phyloP scores from a whole-genome alignment of 2,888 invertebrate species.

The Operophtera brumata region DNA sequence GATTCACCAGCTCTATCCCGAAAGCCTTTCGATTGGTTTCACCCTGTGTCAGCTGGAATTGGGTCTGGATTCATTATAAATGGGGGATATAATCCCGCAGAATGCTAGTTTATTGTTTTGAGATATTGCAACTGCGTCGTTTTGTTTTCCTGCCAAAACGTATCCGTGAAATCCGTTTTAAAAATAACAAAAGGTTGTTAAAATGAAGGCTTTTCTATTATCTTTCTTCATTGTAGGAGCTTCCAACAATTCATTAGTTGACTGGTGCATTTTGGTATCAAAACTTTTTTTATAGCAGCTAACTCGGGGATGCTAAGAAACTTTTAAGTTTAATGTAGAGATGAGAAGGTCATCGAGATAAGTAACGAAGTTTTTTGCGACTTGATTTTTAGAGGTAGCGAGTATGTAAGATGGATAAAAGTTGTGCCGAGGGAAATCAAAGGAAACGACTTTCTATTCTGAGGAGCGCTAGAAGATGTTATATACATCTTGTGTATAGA shows the following conservation, averaged over 20 bases:
- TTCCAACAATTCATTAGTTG: conserved; percentile 17
- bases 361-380: conserved; percentile 37
- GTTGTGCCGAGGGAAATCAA: conserved; percentile 45
- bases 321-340: conserved; percentile 27
- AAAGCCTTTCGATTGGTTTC: conserved; percentile 47
- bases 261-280: conserved; percentile 27
- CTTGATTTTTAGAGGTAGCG: conserved; percentile 33
- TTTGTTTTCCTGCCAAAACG: not conserved
- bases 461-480: conserved; percentile 17
- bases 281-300: conserved; percentile 27
- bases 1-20: conserved; percentile 39
- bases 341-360: conserved; percentile 35
- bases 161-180: not conserved
- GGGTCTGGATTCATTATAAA: conserved; percentile 30
- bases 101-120: conserved; percentile 21
- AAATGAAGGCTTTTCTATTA: not conserved
- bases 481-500: not conserved
- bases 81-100: conserved; percentile 16
- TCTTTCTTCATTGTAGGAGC: not conserved
- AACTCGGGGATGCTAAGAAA: conserved; percentile 24
- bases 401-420: conserved; percentile 31
- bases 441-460: conserved; percentile 19
- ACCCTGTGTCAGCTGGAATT: conserved; percentile 39
- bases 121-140: not conserved
- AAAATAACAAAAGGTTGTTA: not conserved